phyloP scores from a whole-genome alignment of 1,140 invertebrate species.

The Ostrea denselamellosa region DNA sequence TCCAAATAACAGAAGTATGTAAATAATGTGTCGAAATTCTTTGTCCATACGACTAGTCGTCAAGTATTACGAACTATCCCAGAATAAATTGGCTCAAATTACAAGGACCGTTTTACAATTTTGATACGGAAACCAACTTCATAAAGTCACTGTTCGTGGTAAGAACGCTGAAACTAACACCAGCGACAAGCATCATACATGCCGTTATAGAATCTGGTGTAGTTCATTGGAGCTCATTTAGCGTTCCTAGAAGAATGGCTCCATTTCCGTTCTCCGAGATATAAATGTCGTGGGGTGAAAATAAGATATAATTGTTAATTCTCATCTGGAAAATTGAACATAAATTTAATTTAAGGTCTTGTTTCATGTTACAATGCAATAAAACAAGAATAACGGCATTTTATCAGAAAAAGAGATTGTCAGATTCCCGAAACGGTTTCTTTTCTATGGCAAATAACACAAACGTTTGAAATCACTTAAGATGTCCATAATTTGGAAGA shows the following conservation, averaged over 20 bases:
- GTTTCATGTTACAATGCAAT: neutral
- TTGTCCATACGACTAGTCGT: too few relatives aligned
- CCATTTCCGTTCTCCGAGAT: conserved; percentile 3
- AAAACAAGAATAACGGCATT: neutral
- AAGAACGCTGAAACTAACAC: neutral
- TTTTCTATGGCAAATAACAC: too few relatives aligned
- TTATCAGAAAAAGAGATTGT: conserved; percentile 16
- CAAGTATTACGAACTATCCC: too few relatives aligned
- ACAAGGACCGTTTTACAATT: neutral
- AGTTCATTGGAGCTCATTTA: neutral
- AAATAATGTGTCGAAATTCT: too few relatives aligned
- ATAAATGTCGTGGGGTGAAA: conserved; percentile 9
- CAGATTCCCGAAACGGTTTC: too few relatives aligned
- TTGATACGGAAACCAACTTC: conserved; percentile 13
- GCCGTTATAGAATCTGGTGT: neutral
- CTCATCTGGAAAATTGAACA: conserved; percentile 18
- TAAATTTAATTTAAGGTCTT: conserved; percentile 22
- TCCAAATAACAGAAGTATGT: too few relatives aligned
- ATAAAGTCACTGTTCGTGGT: neutral
- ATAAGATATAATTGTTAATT: conserved; percentile 37
- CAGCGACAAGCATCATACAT: neutral
- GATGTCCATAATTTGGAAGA: too few relatives aligned
- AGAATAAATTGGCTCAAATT: too few relatives aligned
- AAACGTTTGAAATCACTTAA: too few relatives aligned
- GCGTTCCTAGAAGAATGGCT: neutral